Evolutionary conservation across 2,113 vertebrate genomes (phyloP).

Genomic region (Beaufortia kweichowensis): DNA sequence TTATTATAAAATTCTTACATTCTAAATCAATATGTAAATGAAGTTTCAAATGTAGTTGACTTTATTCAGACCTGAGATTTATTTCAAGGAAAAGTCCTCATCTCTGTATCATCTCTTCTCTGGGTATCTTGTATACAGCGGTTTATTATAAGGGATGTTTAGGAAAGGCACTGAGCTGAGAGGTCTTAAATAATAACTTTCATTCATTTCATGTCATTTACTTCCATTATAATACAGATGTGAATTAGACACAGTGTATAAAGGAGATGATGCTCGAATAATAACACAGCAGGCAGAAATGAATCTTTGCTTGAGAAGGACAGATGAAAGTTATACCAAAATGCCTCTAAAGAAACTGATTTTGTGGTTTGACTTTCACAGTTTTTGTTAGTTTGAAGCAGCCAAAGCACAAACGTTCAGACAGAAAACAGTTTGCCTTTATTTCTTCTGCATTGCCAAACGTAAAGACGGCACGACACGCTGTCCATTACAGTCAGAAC

Average conservation of each 20-base stretch:
- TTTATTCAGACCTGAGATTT: too few species aligned
- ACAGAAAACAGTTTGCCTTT: conserved; percentile 49
- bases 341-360: conserved; percentile 19
- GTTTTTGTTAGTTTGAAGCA: conserved; percentile 48
- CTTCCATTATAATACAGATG: conserved; percentile 21
- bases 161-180: too few species aligned
- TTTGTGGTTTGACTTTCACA: conserved; percentile 30
- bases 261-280: conserved; percentile 14
- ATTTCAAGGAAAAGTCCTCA: too few species aligned
- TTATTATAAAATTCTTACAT: too few species aligned
- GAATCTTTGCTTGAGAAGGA: conserved; percentile 24
- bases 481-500: conserved; percentile 28
- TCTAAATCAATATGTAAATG: too few species aligned
- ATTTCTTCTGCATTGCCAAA: conserved; percentile 44
- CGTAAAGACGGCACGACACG: neutral
- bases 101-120: too few species aligned
- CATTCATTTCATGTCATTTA: conserved; percentile 15
- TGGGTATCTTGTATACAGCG: too few species aligned
- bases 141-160: too few species aligned
- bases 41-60: too few species aligned
- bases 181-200: too few species aligned
- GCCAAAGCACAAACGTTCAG: conserved; percentile 60
- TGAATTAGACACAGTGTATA: conserved; percentile 10
- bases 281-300: conserved; percentile 11
- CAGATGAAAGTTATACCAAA: conserved; percentile 3